phyloP scores from a whole-genome alignment of 2,113 vertebrate species.

The Triplophysa tibetana region DNA sequence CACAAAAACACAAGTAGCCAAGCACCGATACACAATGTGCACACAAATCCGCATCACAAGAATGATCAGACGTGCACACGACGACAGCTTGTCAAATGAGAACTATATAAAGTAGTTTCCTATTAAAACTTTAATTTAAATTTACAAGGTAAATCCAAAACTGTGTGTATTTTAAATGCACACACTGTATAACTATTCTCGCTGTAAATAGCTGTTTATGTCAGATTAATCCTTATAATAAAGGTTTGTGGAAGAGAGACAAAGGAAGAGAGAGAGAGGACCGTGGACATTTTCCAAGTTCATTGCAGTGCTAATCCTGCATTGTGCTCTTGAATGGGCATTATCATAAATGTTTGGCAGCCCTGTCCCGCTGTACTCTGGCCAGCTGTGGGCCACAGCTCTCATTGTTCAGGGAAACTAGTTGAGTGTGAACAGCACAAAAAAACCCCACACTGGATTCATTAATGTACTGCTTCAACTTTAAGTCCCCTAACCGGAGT shows the following conservation, averaged over 20 bases:
- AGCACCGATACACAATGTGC: constrained; percentile 3
- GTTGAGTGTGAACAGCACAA: constrained; percentile 57
- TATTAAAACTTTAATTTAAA: no score
- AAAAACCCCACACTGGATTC: constrained; percentile 51
- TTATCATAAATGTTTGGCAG: constrained; percentile 72
- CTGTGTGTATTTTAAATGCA: not conserved
- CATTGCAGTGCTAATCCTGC: constrained; percentile 64
- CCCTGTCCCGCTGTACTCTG: constrained; percentile 11
- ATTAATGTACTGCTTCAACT: constrained; percentile 59
- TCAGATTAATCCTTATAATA: not conserved
- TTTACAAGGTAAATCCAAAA: no score
- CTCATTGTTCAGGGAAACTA: constrained; percentile 65
- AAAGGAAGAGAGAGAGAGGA: not conserved
- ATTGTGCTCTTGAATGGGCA: constrained; percentile 67
- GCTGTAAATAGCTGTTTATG: constrained; percentile 27
- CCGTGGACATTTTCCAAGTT: constrained; percentile 61
- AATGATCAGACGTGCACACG: constrained; percentile 4
- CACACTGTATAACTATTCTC: not conserved
- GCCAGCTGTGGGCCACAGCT: constrained; percentile 56
- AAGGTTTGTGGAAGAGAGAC: not conserved
- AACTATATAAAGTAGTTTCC: not conserved
- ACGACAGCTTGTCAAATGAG: constrained; percentile 21
- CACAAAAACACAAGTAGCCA: not conserved
- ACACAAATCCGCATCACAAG: constrained; percentile 26
- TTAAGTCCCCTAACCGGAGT: constrained; percentile 45